Conservation (phyloP, 1,140 invertebrate species). For the Armadillidium nasatum region DNA sequence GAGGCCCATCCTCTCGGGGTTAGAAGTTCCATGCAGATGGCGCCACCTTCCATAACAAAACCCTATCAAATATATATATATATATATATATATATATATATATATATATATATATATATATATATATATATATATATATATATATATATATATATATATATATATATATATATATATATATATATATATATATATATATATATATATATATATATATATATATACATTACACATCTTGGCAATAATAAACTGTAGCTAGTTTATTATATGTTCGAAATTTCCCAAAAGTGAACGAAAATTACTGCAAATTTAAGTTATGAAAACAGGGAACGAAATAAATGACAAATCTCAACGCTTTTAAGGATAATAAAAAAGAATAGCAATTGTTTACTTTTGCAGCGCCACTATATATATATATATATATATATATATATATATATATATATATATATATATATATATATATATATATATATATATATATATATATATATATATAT, state of each 20-base stretch:
- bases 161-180: slow-evolving; percentile 14
- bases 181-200: slow-evolving; percentile 11
- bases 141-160: not conserved
- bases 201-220: slow-evolving; percentile 15
- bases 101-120: not conserved
- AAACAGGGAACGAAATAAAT: too few relatives aligned
- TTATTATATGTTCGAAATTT: too few relatives aligned
- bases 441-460: not conserved
- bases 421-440: not conserved
- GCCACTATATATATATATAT: not conserved
- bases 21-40: slow-evolving; percentile 92
- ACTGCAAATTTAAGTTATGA: too few relatives aligned
- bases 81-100: slow-evolving; percentile 14
- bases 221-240: not conserved
- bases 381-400: too few relatives aligned
- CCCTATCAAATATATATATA: slow-evolving; percentile 51
- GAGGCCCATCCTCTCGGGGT: slow-evolving; percentile 90
- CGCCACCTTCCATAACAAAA: slow-evolving; percentile 90
- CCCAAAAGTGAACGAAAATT: too few relatives aligned
- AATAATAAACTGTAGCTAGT: too few relatives aligned
- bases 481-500: not conserved
- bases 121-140: not conserved
- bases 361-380: too few relatives aligned
- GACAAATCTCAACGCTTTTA: too few relatives aligned
- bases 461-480: not conserved